Base-by-base conservation (phyloP, 2,888 invertebrate genomes). In the Platerodrilus igneus region DNA sequence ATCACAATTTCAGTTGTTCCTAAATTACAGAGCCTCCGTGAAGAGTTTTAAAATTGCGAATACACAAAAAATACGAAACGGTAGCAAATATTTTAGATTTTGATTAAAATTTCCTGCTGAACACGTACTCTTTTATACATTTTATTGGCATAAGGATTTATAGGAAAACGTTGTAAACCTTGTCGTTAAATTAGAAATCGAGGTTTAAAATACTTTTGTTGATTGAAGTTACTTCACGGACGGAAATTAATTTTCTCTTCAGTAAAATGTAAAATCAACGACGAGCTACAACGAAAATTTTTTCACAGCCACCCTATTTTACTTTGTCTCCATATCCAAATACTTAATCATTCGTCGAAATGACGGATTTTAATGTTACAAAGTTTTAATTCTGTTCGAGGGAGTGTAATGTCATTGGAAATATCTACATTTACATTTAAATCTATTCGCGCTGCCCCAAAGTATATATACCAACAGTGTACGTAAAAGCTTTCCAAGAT, bases 261-360 rank as follows among this genome's bases (percentile, higher is more conserved):
- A 52, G 57, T 54, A 57, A 62, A 63, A 64, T 63, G 65, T 60
- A 63, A 64, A 66, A 65, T 64, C 64, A 58, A 63, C 60, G 56
- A 52, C 45, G 37, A 47, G 41, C 41, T 58, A 56, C 57, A 59
- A 62, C 62, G 62, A 61, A 62, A 63, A 64, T 63, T 63, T 64
- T 59, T 62, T 58, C 54, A 38, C 40, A 36, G 44, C 33, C 54
- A 47, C 58, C 57, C 53, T 53, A 52, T 45, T 62, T 58, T 62
- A 56, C 62, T 63, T 62, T 62, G 62, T 62, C 55, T 58, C 52
- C 56, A 53, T 59, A 59, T 60, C 59, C 58, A 64, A 64, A 63
- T 62, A 62, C 64, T 66, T 66, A 65, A 66, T 67, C 66, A 66
- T 66, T 66, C 64, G 64, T 66, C 64, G 64, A 65, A 64, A 66